Evolutionary conservation across 2,113 vertebrate species (phyloP), one percentile per base, ranked within the genome.

Genomic region (Brachypteracias leptosomus): DNA sequence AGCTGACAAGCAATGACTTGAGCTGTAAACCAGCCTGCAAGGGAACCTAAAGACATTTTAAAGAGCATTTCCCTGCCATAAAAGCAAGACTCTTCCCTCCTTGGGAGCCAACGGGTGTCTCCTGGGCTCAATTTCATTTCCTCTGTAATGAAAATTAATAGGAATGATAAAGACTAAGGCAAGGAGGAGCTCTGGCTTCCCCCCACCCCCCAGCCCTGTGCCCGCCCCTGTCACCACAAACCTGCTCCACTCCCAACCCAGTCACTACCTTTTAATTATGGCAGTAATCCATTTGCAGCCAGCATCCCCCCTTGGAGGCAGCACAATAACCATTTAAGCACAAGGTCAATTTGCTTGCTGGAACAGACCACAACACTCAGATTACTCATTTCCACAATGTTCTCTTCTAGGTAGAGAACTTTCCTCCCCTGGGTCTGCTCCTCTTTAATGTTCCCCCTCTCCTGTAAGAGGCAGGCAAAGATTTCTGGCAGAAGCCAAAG

Each of bases 141-240:
- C 67, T 91, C 70, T 78, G 8, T 75, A 74, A 93, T 94, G 91
- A 97, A 79, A 94, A 86, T 86, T 75, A 95, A 80, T 85, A 11
- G 35, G 9, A 31, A 68, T 22, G 24, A 59, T 65, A 47, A 63
- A 71, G 73, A 57, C 19, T 5, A 3, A 80, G n/a, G 55, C n/a
- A 11, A 92, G 77, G 38, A 49, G 57, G 9, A 35, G 51, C 42
- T n/a, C 5, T 5, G 35, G 68, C 52, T 33, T 72, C 72, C 86
- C 92, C 35, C 24, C 68, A 44, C 82, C 73, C 58, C n/a, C 8
- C 49, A 51, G 29, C 35, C 47, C 24, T 4, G 31, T 10, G 31
- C 40, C 49, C 17, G 36, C 42, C 21, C 9, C 67, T 51, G 42
- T 36, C 42, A 3, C 8, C 9, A n/a, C 29, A 55, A 62, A 7